Evolutionary conservation across 2,113 vertebrate species (phyloP).

Genomic region (Helogale parvula): DNA sequence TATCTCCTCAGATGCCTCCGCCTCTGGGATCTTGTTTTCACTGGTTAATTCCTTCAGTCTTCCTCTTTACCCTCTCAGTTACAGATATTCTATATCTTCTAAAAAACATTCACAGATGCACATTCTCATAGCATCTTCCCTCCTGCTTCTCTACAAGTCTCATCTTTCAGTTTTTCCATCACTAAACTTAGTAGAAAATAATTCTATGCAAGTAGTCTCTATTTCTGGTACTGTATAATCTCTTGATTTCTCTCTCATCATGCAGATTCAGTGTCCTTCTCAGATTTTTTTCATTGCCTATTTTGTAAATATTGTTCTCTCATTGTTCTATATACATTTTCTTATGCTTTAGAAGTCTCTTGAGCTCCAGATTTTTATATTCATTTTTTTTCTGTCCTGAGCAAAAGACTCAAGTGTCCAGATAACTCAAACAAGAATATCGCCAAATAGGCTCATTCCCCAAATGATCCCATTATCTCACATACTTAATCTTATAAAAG

Average conservation of each 20-base stretch:
- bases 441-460: background rate
- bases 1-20: background rate
- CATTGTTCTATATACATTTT: background rate
- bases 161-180: background rate
- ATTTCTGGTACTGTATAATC: background rate
- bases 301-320: background rate
- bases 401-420: background rate
- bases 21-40: background rate
- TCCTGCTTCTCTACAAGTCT: background rate
- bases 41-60: background rate
- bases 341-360: background rate
- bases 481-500: background rate
- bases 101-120: background rate
- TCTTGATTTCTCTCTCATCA: background rate
- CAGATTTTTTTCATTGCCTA: background rate
- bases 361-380: background rate
- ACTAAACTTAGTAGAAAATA: background rate
- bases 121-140: background rate
- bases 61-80: background rate
- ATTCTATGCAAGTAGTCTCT: background rate
- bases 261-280: background rate
- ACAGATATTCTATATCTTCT: background rate
- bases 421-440: slow-evolving; percentile 13
- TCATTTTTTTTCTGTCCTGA: background rate
- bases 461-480: background rate